Evolutionary conservation across 2,888 invertebrate genomes (phyloP).

Genomic region (Allacma fusca): DNA sequence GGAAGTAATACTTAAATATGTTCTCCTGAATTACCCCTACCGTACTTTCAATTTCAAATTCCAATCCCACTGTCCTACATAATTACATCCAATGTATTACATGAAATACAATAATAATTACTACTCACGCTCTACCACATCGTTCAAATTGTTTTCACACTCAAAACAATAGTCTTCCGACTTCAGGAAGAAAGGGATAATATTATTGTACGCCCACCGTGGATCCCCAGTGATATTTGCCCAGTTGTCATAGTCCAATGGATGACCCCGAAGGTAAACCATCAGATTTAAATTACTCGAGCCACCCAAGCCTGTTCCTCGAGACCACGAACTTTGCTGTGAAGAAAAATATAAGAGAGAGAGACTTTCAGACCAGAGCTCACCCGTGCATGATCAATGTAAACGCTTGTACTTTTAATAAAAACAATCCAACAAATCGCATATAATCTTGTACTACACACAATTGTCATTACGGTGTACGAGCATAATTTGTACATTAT

Average conservation of each 20-base stretch:
- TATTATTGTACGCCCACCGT: conserved; percentile 53
- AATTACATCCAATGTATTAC: too few species aligned
- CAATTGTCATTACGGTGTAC: too few species aligned
- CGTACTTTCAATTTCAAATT: too few species aligned
- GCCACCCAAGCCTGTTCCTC: conserved; percentile 57
- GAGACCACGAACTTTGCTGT: conserved; percentile 47
- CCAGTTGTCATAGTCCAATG: conserved; percentile 56
- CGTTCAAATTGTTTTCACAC: conserved; percentile 57
- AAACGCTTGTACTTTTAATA: too few species aligned
- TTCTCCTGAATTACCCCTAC: too few species aligned
- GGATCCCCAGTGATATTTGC: conserved; percentile 58
- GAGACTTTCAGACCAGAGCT: too few species aligned
- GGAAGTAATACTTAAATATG: too few species aligned
- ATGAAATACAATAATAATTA: background rate
- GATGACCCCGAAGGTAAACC: conserved; percentile 50
- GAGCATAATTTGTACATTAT: too few species aligned
- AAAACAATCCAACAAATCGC: too few species aligned
- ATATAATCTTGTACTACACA: too few species aligned
- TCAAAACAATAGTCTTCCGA: conserved; percentile 59
- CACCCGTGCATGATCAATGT: too few species aligned
- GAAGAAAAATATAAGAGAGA: background rate
- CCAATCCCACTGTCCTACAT: too few species aligned
- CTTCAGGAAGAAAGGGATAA: conserved; percentile 59
- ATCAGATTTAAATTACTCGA: conserved; percentile 56
- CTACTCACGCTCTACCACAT: conserved; percentile 56